A percentile compares a stretch with the other conserved stretches of the same genome.
Evolutionary conservation across 2,888 invertebrate species (phyloP).

Genomic region (Lycaena phlaeas): DNA sequence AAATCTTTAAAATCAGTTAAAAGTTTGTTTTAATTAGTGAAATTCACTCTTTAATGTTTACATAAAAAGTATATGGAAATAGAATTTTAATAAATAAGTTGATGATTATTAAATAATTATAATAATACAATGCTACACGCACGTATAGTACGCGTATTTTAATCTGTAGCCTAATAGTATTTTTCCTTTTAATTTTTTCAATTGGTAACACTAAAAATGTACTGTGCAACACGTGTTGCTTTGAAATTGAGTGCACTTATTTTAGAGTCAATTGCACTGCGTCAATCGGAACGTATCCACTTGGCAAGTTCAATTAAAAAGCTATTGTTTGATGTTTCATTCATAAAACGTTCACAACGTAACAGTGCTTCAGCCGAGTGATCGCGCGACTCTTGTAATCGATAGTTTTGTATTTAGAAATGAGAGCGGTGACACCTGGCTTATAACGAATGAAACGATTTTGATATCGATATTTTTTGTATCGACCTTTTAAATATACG

Average conservation of each 20-base stretch:
- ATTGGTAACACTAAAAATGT: conserved; percentile 12
- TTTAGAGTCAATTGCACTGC: conserved; percentile 34
- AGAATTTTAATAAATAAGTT: no score
- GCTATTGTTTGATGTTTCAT: conserved; percentile 30
- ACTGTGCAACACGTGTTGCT: conserved; percentile 29
- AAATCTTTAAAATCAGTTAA: no score
- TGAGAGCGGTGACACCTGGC: conserved; percentile 11
- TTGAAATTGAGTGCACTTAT: conserved; percentile 27
- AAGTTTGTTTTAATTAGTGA: no score
- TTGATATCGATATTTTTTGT: not conserved
- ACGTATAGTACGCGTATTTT: no score
- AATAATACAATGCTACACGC: no score
- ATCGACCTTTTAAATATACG: no score
- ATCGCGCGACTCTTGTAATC: conserved; percentile 22
- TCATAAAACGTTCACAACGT: conserved; percentile 17
- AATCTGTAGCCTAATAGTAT: not conserved
- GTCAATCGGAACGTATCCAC: conserved; percentile 24
- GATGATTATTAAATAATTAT: no score
- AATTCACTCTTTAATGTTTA: no score
- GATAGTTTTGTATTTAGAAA: conserved; percentile 28
- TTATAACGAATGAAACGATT: not conserved
- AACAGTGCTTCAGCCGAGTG: conserved; percentile 18
- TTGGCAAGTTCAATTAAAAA: conserved; percentile 31
- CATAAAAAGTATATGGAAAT: no score
- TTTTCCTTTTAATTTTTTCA: not conserved